A percentile compares a stretch with the other conserved stretches of the same genome.
Conservation (phyloP, 2,113 vertebrate species). For the Perca schrenkii region DNA sequence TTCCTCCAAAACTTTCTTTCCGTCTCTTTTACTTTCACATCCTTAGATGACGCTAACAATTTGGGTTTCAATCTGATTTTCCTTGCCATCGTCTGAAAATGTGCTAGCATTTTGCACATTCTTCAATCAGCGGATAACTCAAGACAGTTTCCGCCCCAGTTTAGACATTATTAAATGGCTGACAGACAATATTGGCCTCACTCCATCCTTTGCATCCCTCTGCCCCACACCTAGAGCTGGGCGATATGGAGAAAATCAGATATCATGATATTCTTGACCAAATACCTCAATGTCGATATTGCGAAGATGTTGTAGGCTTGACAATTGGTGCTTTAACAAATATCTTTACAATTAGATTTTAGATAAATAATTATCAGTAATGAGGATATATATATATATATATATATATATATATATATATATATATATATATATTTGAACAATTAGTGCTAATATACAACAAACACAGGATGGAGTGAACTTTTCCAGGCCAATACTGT, state of each 20-base stretch:
- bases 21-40: conserved; percentile 20
- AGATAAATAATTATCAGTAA: too few species aligned
- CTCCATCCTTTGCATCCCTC: not conserved
- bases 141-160: conserved; percentile 33
- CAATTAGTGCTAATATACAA: conserved; percentile 15
- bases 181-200: conserved; percentile 42
- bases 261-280: too few species aligned
- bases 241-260: too few species aligned
- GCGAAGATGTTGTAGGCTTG: too few species aligned
- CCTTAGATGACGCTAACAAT: conserved; percentile 34
- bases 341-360: too few species aligned
- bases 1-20: not conserved
- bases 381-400: too few species aligned
- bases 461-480: conserved; percentile 10
- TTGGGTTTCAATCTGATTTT: conserved; percentile 16
- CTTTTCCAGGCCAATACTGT: not conserved
- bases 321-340: too few species aligned
- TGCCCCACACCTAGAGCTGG: not conserved
- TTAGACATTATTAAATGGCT: conserved; percentile 51
- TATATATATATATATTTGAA: not conserved
- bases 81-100: conserved; percentile 25
- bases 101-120: conserved; percentile 55
- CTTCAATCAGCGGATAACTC: conserved; percentile 46
- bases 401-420: too few species aligned
- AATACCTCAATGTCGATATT: too few species aligned